These are phyloP conservation scores for Menura novaehollandiae DNA, from an alignment of 2,113 vertebrate genomes.

Conservation along the genomic window DNA sequence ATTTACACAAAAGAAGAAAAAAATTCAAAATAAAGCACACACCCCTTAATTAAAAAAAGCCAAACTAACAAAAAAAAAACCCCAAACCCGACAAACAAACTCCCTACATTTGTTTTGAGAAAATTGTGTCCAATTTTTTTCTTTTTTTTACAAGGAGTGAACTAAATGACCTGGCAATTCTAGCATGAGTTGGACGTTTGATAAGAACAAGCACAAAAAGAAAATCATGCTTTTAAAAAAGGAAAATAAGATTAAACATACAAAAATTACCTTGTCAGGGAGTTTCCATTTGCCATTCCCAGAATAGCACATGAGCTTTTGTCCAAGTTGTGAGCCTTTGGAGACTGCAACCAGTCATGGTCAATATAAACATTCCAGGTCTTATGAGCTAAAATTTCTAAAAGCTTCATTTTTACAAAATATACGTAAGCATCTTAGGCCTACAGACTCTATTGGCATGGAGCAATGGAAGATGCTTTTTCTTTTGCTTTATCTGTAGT, in stretches of 20 bases:
- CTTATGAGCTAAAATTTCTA: not conserved
- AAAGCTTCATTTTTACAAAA: not conserved
- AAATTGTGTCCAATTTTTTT: fast-evolving
- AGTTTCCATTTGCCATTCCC: not conserved
- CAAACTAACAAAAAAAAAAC: too few relatives aligned
- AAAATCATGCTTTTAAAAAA: not conserved
- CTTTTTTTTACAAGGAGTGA: not conserved
- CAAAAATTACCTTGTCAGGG: not conserved
- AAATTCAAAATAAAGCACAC: not conserved
- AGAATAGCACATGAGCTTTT: not conserved
- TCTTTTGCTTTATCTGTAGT: not conserved
- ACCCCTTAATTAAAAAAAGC: not conserved
- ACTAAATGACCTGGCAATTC: not conserved
- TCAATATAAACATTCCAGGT: not conserved
- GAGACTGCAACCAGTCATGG: fast-evolving
- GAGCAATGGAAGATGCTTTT: not conserved
- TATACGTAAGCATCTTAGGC: not conserved
- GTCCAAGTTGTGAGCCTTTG: not conserved
- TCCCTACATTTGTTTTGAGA: not conserved
- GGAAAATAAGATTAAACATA: not conserved
- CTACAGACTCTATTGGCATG: not conserved
- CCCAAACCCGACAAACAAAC: not conserved
- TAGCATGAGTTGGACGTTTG: not conserved
- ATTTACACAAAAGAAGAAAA: not conserved
- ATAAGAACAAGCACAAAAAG: not conserved